Conservation (phyloP, 2,113 vertebrate species). For the Dasyprocta punctata region DNA sequence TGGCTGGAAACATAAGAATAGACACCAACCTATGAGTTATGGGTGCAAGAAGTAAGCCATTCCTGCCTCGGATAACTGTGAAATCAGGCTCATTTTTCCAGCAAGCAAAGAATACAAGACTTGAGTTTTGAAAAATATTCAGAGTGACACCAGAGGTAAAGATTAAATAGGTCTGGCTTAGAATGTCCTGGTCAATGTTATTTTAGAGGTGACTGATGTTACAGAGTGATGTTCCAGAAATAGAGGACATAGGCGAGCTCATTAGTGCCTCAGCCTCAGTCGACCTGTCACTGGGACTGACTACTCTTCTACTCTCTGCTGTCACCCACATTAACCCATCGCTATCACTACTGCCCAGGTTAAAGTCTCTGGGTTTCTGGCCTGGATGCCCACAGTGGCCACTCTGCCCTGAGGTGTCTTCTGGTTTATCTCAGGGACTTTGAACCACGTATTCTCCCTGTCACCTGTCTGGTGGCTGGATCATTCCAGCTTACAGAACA, state of each 20-base stretch:
- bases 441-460: accelerated
- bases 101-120: background rate
- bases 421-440: background rate
- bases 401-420: no score
- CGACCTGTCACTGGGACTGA: no score
- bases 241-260: accelerated
- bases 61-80: accelerated
- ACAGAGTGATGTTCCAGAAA: accelerated
- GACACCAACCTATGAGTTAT: accelerated
- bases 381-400: background rate
- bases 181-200: accelerated
- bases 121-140: no score
- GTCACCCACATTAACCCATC: accelerated
- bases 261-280: accelerated
- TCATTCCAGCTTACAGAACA: background rate
- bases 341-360: accelerated
- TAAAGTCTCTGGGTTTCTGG: background rate
- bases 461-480: no score
- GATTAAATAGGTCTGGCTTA: background rate
- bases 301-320: accelerated
- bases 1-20: background rate
- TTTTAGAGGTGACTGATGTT: no score
- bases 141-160: background rate
- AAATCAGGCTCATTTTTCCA: background rate
- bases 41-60: accelerated